Base-by-base conservation (phyloP, 2,888 invertebrate genomes). In the Epinotia ramella region DNA sequence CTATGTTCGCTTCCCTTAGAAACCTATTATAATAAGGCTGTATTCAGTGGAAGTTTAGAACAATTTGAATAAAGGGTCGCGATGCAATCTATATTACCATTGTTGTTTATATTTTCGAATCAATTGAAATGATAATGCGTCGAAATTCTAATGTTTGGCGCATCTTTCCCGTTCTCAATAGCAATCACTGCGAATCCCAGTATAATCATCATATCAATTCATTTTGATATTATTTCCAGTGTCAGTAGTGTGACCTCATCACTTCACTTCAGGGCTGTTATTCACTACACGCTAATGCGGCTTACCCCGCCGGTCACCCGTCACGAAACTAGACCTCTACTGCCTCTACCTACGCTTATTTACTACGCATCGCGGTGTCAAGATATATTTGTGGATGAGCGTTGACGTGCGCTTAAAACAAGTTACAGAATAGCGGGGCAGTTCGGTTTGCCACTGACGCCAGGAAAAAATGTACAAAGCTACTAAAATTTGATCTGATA, bases 21-120 rank as follows among this genome's bases (percentile, higher is more conserved):
- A 59, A 69, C 59, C 44, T n/a, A 24, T 69, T 69, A 59, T 59
- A 59, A 59, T 69, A 69, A 69, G 59, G 20, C 59, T 11, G 59
- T 68, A 68, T 40, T 56, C 57, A 16, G 57, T 69, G 18, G 9
- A 59, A 69, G 57, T 69, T 60, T 59, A 44, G 59, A 59, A 69
- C 46, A 59, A 59, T 59, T 69, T 69, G 59, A 69, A 59, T 59
- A 59, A 57, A 59, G 59, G 66, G 56, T 67, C 57, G 24, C 12
- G 11, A 24, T 18, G 57, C 3, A 11, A 7, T 57, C 1, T 44
- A 64, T 12, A 18, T 20, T 12, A 20, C 64, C 13, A 65, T 65
- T 24, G 5, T 49, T 46, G 11, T 2, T 18, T 33, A 18, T 40
- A 63, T 63, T 13, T 60, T 5, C 16, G 33, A 28, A 18, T 63